Evolutionary conservation across 2,113 vertebrate species (phyloP), one percentile per base, ranked within the genome.

Genomic region (Notothenia rossii): DNA sequence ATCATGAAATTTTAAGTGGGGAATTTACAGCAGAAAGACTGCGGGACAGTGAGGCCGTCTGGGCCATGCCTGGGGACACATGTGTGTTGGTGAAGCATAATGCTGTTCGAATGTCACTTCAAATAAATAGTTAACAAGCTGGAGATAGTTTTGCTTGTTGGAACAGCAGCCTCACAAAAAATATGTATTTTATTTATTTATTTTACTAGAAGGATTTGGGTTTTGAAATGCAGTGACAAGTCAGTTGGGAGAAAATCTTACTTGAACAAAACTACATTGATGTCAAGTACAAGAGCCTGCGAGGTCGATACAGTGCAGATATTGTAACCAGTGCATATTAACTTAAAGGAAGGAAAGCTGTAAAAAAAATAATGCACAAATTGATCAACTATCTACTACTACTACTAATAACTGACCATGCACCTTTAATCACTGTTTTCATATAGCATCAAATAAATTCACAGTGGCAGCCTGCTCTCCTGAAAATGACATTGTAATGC

Each of bases 1-100:
- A 95, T 96, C 95, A 97, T 98, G 95, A 99, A 98, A 96, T 96
- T 97, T 97, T 96, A 97, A 96, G 93, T 93, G 93, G 90, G 93
- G 95, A 95, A 96, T 96, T 96, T 95, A 96, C 91, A 94, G 91
- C 92, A 93, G 93, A 96, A 83, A 86, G 93, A 89, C 90, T 90
- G 95, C 72, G 77, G 9, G 9, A 59, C 93, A 93, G 94, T 75
- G 75, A 82, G 92, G 87, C 90, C 76, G 75, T 86, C 84, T 87
- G 81, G 92, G 92, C 88, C 92, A 92, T 1, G 88, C 94, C 88
- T 3, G 86, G 92, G 95, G 96, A 96, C 91, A 93, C 95, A 90
- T 92, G 90, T 94, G 93, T 94, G 96, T 95, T 94, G 84, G 86
- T 86, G 84, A 78, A 75, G 89, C 70, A 84, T 91, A 95, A 95